phyloP scores from a whole-genome alignment of 2,888 invertebrate genomes.

The Acanthoscelides obtectus region DNA sequence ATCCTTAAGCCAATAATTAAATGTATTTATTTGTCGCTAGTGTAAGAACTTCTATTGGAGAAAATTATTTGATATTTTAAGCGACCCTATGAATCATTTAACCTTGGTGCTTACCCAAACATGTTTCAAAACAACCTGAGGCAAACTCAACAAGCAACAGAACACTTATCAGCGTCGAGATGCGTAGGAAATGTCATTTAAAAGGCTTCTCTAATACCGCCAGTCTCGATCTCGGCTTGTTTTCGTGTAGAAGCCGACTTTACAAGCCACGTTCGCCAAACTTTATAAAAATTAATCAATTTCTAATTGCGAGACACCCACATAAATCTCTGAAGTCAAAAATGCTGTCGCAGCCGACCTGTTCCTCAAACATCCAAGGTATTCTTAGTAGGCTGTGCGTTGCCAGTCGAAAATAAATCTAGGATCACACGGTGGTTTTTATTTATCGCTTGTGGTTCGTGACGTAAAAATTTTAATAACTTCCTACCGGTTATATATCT shows the following conservation, averaged over 20 bases:
- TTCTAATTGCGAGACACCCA: constrained; percentile 46
- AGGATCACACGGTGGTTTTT: constrained; percentile 36
- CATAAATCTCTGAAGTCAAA: constrained; percentile 39
- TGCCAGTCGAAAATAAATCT: constrained; percentile 35
- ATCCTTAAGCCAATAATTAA: no score
- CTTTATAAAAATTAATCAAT: constrained; percentile 45
- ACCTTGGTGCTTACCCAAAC: background rate
- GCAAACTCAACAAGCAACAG: background rate
- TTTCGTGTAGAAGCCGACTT: background rate
- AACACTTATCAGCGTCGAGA: background rate
- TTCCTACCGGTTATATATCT: constrained; percentile 14
- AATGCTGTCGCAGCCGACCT: constrained; percentile 32
- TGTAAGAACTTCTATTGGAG: no score
- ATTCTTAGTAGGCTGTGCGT: constrained; percentile 39
- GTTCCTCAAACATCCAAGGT: constrained; percentile 40
- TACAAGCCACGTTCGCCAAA: background rate
- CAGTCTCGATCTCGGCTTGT: background rate
- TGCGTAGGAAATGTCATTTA: background rate
- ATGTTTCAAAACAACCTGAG: background rate
- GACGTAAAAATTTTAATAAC: constrained; percentile 23
- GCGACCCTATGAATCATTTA: background rate
- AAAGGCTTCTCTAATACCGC: constrained; percentile 47
- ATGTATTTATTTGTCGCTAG: no score
- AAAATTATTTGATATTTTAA: background rate
- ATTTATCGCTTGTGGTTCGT: constrained; percentile 29